phyloP scores from a whole-genome alignment of 2,888 invertebrate species.

The Eurois occulta region DNA sequence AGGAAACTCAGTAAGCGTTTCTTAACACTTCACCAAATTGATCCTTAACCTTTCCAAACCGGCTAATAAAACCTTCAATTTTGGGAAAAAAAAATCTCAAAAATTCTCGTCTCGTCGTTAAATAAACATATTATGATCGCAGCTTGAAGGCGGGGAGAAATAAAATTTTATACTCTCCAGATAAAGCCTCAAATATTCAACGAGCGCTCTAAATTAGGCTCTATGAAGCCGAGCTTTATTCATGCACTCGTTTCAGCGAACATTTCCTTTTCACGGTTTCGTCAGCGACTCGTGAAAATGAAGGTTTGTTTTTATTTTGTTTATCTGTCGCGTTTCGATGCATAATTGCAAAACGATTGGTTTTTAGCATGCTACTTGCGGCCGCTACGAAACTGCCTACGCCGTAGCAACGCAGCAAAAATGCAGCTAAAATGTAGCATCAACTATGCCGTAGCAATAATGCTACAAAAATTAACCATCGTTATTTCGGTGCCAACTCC shows the following conservation, averaged over 20 bases:
- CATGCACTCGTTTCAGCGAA: constrained; percentile 56
- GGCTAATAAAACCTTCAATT: constrained; percentile 16
- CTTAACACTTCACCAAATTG: constrained; percentile 20
- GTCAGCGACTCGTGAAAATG: not conserved
- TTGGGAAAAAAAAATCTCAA: constrained; percentile 14
- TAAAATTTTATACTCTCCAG: constrained; percentile 71
- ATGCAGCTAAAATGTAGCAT: not conserved
- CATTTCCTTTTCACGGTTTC: constrained; percentile 33
- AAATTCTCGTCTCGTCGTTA: constrained; percentile 41
- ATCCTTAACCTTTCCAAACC: not conserved
- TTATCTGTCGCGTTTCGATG: not conserved
- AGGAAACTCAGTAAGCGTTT: not conserved
- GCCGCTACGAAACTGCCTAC: not conserved
- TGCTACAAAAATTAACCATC: not conserved
- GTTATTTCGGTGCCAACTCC: constrained; percentile 2
- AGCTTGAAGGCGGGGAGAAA: constrained; percentile 48
- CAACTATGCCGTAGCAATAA: not conserved
- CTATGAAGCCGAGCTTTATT: constrained; percentile 61
- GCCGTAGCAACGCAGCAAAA: not conserved
- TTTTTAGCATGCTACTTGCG: not conserved
- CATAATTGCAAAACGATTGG: not conserved
- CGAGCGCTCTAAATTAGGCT: constrained; percentile 67
- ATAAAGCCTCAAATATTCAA: constrained; percentile 74
- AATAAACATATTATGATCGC: constrained; percentile 61
- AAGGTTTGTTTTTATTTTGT: not conserved